phyloP scores from a whole-genome alignment of 2,888 invertebrate genomes.

The Drosophila mayaguana region DNA sequence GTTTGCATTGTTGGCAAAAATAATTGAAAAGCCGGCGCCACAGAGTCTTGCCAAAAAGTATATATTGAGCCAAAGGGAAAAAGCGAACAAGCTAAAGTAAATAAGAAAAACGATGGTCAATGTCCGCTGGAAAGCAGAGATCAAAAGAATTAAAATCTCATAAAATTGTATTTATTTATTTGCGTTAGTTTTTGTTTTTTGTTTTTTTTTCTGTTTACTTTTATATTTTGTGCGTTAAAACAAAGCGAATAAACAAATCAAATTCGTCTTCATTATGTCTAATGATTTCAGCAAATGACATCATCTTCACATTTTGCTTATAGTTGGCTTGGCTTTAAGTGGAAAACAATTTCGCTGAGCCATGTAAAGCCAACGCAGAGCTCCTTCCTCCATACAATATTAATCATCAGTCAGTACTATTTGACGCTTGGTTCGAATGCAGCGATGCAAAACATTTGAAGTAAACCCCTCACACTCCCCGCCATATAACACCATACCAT shows the following conservation, averaged over 20 bases:
- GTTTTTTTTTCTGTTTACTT: background rate
- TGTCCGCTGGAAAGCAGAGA: constrained; percentile 25
- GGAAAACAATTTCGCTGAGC: constrained; percentile 28
- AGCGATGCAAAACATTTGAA: constrained; percentile 65
- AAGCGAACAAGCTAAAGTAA: background rate
- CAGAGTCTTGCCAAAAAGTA: constrained; percentile 70
- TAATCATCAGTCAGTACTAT: constrained; percentile 26
- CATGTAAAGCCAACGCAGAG: constrained; percentile 4
- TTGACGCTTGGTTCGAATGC: constrained; percentile 62
- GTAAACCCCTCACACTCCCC: background rate
- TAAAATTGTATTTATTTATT: constrained; percentile 23
- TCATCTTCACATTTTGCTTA: constrained; percentile 46
- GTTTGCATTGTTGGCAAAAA: constrained; percentile 48
- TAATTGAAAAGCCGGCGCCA: constrained; percentile 66
- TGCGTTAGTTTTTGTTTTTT: background rate
- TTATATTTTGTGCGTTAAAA: constrained; percentile 25
- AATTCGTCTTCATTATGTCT: constrained; percentile 70
- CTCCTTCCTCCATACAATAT: background rate
- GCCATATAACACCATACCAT: background rate
- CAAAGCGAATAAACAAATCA: constrained; percentile 57
- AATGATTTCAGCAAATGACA: constrained; percentile 63
- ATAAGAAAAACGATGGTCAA: constrained; percentile 42
- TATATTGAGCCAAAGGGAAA: constrained; percentile 21
- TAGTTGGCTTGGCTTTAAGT: constrained; percentile 27
- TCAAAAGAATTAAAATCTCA: background rate